Evolutionary conservation across 2,797 vertebrate genomes (phyloP).

Genomic region (Eurystomus glaucurus): DNA sequence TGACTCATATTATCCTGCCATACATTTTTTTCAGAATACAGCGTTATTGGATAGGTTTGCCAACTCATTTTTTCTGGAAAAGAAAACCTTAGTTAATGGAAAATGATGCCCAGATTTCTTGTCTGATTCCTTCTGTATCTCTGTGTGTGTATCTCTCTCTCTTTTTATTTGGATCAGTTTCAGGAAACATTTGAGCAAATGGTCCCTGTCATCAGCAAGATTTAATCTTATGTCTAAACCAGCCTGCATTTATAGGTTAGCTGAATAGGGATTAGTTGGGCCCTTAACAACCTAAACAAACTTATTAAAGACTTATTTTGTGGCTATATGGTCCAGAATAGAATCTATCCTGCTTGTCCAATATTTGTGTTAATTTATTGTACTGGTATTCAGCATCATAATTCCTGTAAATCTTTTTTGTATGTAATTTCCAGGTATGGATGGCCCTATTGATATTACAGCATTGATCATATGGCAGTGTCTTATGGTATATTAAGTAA

Average conservation of each 20-base stretch:
- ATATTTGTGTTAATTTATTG: background rate
- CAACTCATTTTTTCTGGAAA: background rate
- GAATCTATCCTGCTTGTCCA: background rate
- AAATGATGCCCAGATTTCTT: background rate
- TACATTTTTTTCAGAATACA: background rate
- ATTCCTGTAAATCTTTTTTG: background rate
- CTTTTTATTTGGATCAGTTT: background rate
- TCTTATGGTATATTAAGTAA: background rate
- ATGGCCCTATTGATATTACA: background rate
- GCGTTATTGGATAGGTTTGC: background rate
- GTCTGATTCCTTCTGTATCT: background rate
- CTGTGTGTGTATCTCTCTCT: fast-evolving
- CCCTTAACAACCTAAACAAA: background rate
- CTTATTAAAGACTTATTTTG: background rate
- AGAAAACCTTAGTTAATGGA: background rate
- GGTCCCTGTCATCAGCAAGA: background rate
- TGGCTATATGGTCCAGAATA: background rate
- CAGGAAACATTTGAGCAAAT: background rate
- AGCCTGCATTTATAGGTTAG: background rate
- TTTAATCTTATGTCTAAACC: background rate
- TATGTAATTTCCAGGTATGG: background rate
- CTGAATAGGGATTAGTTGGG: background rate
- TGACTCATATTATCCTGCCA: background rate
- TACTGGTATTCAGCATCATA: background rate
- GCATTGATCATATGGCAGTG: background rate